Evolutionary conservation across 2,888 invertebrate genomes (phyloP), one percentile per base, ranked within the genome.

Genomic region (Sphecodes monilicornis): DNA sequence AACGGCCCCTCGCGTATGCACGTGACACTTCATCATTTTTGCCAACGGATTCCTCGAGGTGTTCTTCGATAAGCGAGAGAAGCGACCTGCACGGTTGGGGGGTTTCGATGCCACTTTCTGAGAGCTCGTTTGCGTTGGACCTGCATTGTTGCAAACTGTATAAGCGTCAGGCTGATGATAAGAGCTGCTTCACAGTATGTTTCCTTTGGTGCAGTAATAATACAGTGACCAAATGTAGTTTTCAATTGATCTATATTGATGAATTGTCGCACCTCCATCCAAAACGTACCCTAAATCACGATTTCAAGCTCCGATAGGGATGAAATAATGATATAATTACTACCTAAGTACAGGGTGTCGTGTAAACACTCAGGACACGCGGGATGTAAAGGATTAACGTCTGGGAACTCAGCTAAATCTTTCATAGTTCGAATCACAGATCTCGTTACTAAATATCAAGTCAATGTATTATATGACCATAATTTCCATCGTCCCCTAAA

Each of bases 21-120:
- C 81, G 86, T 83, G 84, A 79, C 80, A 29, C 60, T 84, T 72
- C 69, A 76, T 82, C 82, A 86, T 86, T 84, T 82, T 86, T 22
- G 66, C 29, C 18, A 16, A 16, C 6, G 26, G 18, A 60, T 29
- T 8, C 29, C 29, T 18, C 60, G 60, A 29, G 60, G 16, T 54
- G 54, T n/a, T 16, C 26, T 29, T 8, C 16, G 60, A 60, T 60
- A 60, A 60, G 32, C 29, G 2, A 29, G 16, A 16, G 60, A 26
- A 26, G 29, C n/a, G 57, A 26, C 57, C 57, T 13, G 57, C 11
- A 18, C 29, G 16, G 2, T 6, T 16, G 1, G 6, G 29, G 29
- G 60, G 3, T 60, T 60, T n/a, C n/a, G 54, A 54, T 54, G 54
- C 10, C 54, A 54, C 3, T 50, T 50, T 10, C n/a, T 1, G 11